Evolutionary conservation across 2,888 invertebrate genomes (phyloP), one percentile per base, ranked within the genome.

Genomic region (Apamea crenata): DNA sequence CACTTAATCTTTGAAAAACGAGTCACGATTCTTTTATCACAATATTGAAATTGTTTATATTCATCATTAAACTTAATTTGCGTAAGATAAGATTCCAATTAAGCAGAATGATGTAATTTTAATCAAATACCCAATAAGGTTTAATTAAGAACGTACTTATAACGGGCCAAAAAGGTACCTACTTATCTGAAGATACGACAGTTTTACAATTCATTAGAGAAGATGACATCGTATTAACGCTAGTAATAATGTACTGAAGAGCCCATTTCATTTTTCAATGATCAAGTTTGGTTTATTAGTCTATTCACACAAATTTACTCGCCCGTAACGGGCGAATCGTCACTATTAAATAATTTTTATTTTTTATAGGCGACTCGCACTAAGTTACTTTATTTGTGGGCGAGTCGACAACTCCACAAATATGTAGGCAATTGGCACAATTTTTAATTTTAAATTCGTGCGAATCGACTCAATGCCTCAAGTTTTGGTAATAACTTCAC

Each of bases 31-130:
- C 50, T 82, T 74, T 77, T 80, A 36, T 29, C 18, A 47, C 0
- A 77, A 50, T 69, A 66, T 74, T 70, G 76, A 56, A 87, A 78
- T 50, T 70, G 12, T 71, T 77, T 87, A 56, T 72, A 76, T 66
- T 71, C 50, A 8, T 78, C 72, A 78, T 86, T 80, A 56, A 83
- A 77, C 32, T 78, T 82, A 78, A 85, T 84, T 81, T 77, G 61
- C 67, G 65, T 70, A 74, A 79, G 77, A 81, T 82, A 72, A 80
- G 69, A 76, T 77, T 80, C 78, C 61, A 89, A 89, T 84, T 84
- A 81, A 71, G 73, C 2, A 67, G 53, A 82, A 82, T 71, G 16
- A 79, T 81, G 50, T 76, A 65, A 77, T 85, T 81, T 77, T 81
- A 85, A 87, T 80, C 71, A 29, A 71, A 74, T 67, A 44, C 61